Evolutionary conservation across 2,113 vertebrate species (phyloP).

Genomic region (Vulpes ferrilata): DNA sequence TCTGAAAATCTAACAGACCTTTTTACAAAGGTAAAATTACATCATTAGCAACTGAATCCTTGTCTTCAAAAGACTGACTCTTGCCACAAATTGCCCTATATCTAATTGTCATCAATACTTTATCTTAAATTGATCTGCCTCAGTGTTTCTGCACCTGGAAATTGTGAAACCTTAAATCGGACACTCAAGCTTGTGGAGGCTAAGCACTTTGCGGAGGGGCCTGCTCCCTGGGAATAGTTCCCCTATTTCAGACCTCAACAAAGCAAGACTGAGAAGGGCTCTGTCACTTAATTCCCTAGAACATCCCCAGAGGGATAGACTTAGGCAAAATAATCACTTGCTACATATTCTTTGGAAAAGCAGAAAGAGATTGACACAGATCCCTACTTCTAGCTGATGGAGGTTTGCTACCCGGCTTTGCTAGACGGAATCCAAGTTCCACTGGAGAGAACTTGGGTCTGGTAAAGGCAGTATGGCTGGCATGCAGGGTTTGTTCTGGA

Average conservation of each 20-base stretch:
- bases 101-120: background rate
- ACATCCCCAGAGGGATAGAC: background rate
- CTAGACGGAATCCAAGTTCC: background rate
- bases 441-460: background rate
- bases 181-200: accelerated
- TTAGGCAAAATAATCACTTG: background rate
- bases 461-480: background rate
- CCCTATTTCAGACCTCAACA: background rate
- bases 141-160: background rate
- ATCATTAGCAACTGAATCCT: background rate
- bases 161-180: background rate
- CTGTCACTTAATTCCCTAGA: background rate
- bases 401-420: background rate
- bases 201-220: background rate
- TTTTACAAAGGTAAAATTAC: background rate
- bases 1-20: background rate
- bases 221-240: background rate
- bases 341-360: background rate
- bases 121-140: background rate
- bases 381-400: background rate
- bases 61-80: background rate
- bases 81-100: background rate
- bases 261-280: background rate
- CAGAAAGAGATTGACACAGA: background rate
- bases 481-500: background rate